Conservation (phyloP, 1,140 invertebrate species). For the Drosophila asahinai region DNA sequence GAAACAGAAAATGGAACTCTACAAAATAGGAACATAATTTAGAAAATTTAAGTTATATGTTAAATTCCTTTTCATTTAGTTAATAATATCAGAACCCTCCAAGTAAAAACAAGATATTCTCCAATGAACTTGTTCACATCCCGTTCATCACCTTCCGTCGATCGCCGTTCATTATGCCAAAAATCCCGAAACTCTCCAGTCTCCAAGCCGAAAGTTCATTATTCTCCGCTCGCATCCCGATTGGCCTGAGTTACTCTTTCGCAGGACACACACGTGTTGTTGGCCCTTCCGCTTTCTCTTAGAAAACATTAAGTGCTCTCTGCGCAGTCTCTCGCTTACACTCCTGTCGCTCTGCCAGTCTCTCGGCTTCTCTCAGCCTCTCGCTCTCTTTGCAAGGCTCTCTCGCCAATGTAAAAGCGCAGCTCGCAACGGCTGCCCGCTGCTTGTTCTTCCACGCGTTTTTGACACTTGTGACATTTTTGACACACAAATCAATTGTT, state of each 20-base stretch:
- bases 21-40: no score
- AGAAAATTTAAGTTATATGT: no score
- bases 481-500: slow-evolving; percentile 85
- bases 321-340: slow-evolving; percentile 54
- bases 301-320: background rate
- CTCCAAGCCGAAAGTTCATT: background rate
- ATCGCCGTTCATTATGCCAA: background rate
- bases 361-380: slow-evolving; percentile 22
- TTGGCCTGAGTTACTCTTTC: slow-evolving; percentile 16
- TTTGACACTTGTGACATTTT: slow-evolving; percentile 85
- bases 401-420: slow-evolving; percentile 16
- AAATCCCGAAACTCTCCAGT: background rate
- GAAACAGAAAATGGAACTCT: no score
- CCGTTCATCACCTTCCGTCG: background rate
- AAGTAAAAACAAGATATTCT: no score
- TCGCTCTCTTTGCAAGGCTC: slow-evolving; percentile 32
- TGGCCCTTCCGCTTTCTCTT: slow-evolving; percentile 50
- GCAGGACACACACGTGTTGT: slow-evolving; percentile 67
- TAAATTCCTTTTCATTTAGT: no score
- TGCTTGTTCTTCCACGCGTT: slow-evolving; percentile 46
- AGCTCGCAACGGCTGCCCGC: slow-evolving; percentile 18
- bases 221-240: background rate
- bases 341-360: slow-evolving; percentile 21
- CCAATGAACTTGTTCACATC: background rate
- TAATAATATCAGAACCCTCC: background rate